A percentile compares a stretch with the other conserved stretches of the same genome.
Conservation (phyloP, 2,888 invertebrate species). For the Drosophila macrospina region DNA sequence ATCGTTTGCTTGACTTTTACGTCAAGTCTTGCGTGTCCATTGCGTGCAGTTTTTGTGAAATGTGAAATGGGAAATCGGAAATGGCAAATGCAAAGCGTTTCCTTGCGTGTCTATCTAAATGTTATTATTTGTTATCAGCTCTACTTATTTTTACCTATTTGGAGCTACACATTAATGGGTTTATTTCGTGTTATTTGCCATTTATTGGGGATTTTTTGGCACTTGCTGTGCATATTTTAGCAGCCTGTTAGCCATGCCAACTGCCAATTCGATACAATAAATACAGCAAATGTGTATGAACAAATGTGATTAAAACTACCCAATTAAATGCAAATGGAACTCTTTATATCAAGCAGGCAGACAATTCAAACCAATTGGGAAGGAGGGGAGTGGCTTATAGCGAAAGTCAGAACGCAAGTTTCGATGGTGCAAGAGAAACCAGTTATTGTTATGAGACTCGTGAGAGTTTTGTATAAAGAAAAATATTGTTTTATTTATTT, state of each 20-base stretch:
- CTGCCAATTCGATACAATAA: slow-evolving; percentile 26
- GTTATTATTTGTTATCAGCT: slow-evolving; percentile 73
- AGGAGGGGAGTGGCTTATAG: background rate
- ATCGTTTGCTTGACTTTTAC: slow-evolving; percentile 58
- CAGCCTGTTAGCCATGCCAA: slow-evolving; percentile 38
- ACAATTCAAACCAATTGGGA: background rate
- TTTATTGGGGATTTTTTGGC: slow-evolving; percentile 52
- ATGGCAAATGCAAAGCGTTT: slow-evolving; percentile 69
- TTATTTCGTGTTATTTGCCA: slow-evolving; percentile 64
- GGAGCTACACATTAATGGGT: slow-evolving; percentile 63
- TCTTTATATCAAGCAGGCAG: slow-evolving; percentile 2
- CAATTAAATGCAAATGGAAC: slow-evolving; percentile 44
- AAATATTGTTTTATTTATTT: background rate
- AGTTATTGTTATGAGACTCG: background rate
- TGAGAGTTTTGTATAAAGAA: background rate
- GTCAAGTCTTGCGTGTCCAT: slow-evolving; percentile 43
- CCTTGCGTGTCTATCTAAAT: slow-evolving; percentile 72
- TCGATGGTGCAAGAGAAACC: background rate
- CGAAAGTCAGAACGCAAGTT: background rate
- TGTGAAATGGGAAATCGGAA: slow-evolving; percentile 56
- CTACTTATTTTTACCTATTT: slow-evolving; percentile 44
- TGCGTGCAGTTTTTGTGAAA: slow-evolving; percentile 54
- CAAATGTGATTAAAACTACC: slow-evolving; percentile 60
- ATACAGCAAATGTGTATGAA: slow-evolving; percentile 3
- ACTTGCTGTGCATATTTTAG: slow-evolving; percentile 61